Evolutionary conservation across 2,888 invertebrate genomes (phyloP).

Genomic region (Leptopilina drosophilae): DNA sequence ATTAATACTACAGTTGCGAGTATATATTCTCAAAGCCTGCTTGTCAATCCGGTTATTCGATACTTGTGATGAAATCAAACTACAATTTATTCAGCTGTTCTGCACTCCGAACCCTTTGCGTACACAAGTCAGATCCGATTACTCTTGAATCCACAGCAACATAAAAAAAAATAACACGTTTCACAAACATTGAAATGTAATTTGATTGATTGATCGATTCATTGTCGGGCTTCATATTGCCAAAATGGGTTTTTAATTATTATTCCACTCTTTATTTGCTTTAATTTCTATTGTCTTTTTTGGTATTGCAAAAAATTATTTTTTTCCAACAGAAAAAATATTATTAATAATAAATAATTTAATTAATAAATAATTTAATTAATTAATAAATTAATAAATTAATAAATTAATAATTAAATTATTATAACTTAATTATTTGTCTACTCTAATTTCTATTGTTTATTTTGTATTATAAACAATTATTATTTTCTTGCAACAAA

Average conservation of each 20-base stretch:
- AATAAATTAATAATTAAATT: no score
- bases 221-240: not conserved
- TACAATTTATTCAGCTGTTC: slow-evolving; percentile 38
- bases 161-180: not conserved
- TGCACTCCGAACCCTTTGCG: slow-evolving; percentile 21
- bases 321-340: no score
- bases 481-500: no score
- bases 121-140: slow-evolving; percentile 30
- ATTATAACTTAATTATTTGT: no score
- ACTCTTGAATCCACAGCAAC: not conserved
- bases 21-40: slow-evolving; percentile 15
- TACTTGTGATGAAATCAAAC: slow-evolving; percentile 29
- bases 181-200: not conserved
- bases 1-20: not conserved
- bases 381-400: no score
- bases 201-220: slow-evolving; percentile 10
- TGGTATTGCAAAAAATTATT: no score
- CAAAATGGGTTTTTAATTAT: not conserved
- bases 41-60: slow-evolving; percentile 32
- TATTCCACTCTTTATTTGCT: no score
- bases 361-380: no score
- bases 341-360: no score
- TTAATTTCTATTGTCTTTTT: no score
- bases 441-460: no score
- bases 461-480: no score